Conservation (phyloP, 2,888 invertebrate species). For the Lutraria lutraria region DNA sequence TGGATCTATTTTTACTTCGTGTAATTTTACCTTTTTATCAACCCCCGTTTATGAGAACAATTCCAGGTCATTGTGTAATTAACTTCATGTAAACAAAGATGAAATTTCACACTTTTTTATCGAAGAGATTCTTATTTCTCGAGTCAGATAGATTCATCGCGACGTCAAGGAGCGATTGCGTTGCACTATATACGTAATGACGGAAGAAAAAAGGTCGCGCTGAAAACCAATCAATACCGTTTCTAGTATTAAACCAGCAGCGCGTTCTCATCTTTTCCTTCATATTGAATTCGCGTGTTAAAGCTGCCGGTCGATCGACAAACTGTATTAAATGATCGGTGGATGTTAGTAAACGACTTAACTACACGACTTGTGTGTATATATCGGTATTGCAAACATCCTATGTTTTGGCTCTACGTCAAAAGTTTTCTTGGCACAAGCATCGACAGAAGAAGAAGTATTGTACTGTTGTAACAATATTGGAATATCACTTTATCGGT, state of each 20-base stretch:
- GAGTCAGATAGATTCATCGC: neutral
- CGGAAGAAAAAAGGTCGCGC: conserved; percentile 19
- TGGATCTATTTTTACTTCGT: neutral
- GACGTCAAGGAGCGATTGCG: conserved; percentile 31
- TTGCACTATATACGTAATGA: neutral
- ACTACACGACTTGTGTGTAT: conserved; percentile 11
- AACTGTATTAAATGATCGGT: conserved; percentile 23
- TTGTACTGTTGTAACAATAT: neutral
- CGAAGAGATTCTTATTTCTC: neutral
- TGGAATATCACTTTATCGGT: neutral
- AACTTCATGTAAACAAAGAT: neutral
- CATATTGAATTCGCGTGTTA: conserved; percentile 1
- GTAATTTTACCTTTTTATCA: neutral
- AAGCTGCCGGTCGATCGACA: conserved; percentile 15
- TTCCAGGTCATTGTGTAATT: neutral
- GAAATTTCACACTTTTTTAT: neutral
- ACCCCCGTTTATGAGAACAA: neutral
- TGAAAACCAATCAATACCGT: conserved; percentile 29
- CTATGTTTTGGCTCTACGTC: conserved; percentile 29
- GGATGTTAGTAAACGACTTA: conserved; percentile 16
- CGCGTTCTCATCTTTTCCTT: neutral
- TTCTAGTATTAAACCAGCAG: conserved; percentile 22
- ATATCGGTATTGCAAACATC: conserved; percentile 10
- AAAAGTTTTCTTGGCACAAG: conserved; percentile 30
- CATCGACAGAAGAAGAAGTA: neutral